Percentiles rank a stretch among this genome's conserved stretches.
Evolutionary conservation across 2,113 vertebrate genomes (phyloP).

Genomic region (Hassar affinis): DNA sequence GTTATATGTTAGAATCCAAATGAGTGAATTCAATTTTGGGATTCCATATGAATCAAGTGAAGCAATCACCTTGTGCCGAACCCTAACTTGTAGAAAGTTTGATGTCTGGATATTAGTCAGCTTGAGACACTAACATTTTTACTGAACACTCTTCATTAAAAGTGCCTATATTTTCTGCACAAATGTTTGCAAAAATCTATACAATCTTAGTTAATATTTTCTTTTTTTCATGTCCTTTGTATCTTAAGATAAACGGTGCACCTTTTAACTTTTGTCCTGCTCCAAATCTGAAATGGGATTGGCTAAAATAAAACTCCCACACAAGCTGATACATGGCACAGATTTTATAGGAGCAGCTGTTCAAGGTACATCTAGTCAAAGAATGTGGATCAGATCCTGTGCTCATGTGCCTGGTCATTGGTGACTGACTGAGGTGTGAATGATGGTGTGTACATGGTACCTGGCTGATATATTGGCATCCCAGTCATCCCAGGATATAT

Average conservation of each 20-base stretch:
- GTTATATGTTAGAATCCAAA: not conserved
- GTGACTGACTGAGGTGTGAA: not conserved
- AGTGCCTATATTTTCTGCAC: not conserved
- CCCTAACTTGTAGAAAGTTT: not conserved
- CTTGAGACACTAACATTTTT: not conserved
- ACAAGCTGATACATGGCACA: not conserved
- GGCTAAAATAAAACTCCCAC: not conserved
- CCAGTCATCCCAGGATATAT: not conserved
- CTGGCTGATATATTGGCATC: not conserved
- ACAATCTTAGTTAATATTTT: not conserved
- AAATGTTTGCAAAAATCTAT: too few species aligned
- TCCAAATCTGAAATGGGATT: not conserved
- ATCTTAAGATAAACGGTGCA: not conserved
- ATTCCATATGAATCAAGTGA: not conserved
- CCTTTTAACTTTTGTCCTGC: not conserved
- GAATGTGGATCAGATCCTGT: not conserved
- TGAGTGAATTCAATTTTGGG: not conserved
- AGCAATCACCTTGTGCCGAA: not conserved
- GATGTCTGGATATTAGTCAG: not conserved
- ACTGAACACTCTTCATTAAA: not conserved
- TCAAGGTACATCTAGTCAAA: not conserved
- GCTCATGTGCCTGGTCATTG: not conserved
- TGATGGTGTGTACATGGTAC: not conserved
- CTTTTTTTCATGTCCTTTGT: not conserved
- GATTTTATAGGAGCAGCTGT: not conserved